Conservation (phyloP, 2,888 invertebrate genomes). For the Drosophila rubida region DNA sequence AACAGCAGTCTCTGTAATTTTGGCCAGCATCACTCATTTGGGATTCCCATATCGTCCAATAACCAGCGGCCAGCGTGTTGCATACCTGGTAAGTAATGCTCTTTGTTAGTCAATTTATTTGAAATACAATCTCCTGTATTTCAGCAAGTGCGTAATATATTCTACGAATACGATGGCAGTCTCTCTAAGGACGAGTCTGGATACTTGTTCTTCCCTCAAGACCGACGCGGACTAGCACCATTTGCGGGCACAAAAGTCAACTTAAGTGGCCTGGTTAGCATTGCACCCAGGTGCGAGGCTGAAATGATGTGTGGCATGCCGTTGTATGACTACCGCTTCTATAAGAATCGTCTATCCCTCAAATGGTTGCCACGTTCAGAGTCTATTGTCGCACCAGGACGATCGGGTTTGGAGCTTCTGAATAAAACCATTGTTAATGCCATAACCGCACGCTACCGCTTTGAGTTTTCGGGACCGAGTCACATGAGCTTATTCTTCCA, state of each 20-base stretch:
- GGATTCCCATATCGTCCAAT: conserved; percentile 87
- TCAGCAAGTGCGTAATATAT: conserved; percentile 85
- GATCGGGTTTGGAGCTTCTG: conserved; percentile 57
- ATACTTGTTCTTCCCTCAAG: conserved; percentile 85
- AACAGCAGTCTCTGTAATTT: conserved; percentile 20
- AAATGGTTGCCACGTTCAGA: conserved; percentile 68
- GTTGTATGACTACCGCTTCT: conserved; percentile 71
- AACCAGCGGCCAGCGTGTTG: conserved; percentile 83
- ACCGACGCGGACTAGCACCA: conserved; percentile 73
- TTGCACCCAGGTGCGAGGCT: conserved; percentile 60
- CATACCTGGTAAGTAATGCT: conserved; percentile 83
- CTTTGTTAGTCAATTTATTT: not conserved
- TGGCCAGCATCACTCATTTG: conserved; percentile 84
- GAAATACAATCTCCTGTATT: not conserved
- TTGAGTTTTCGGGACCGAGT: conserved; percentile 69
- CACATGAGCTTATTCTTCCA: conserved; percentile 76
- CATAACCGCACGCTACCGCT: conserved; percentile 61
- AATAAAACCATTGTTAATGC: conserved; percentile 52
- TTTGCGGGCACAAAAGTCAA: conserved; percentile 58
- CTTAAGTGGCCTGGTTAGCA: conserved; percentile 55
- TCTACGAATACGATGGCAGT: conserved; percentile 82
- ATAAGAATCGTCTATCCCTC: conserved; percentile 38
- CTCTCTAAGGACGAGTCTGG: conserved; percentile 85
- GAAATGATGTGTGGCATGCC: conserved; percentile 81
- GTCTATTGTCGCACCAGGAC: conserved; percentile 54